Base-by-base conservation (phyloP, 2,888 invertebrate genomes). In the Smittia aterrima region DNA sequence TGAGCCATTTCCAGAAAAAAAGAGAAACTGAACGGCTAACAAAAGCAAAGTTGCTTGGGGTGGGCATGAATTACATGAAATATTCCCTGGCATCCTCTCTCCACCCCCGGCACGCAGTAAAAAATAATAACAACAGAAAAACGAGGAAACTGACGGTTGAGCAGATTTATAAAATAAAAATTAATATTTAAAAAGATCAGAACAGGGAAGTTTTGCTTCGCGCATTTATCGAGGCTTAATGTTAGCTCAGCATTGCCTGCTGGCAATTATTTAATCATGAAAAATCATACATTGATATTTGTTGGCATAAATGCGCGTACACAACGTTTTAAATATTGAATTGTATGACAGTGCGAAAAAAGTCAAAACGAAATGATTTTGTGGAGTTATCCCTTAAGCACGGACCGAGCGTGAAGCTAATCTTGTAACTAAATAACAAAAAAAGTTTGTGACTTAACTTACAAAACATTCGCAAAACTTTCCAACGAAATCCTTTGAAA, bases 231-330 rank as follows among this genome's bases (percentile, higher is more conserved):
- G 4, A 7, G 38, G 38, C 47, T n/a, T 11, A 38, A 9, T 68
- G 41, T 47, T 41, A 68, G 68, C 68, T 20, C 47, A 68, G 68
- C 25, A 68, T n/a, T 68, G 68, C 68, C 68, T 68, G 38, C 47
- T 4, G 40, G 68, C 68, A 68, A 68, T 68, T 68, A 68, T 68
- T 68, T 68, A 68, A 68, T 68, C 47, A 68, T 68, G 47, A 68
- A 68, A n/a, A 67, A 68, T 68, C 68, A 68, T 68, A 68, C 47
- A 47, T 47, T 40, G 47, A 68, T 68, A 47, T 68, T 68, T 68
- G 68, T 4, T 68, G 47, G 40, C 40, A 68, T 47, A 68, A 68
- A 68, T 47, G 22, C 68, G 25, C 13, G 47, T 11, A 11, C 11
- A 47, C 13, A n/a, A 11, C 16, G 47, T 68, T 47, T 68, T 68